These are phyloP conservation scores for Numida meleagris DNA, from an alignment of 2,113 vertebrate species.

Conservation along the genomic window DNA sequence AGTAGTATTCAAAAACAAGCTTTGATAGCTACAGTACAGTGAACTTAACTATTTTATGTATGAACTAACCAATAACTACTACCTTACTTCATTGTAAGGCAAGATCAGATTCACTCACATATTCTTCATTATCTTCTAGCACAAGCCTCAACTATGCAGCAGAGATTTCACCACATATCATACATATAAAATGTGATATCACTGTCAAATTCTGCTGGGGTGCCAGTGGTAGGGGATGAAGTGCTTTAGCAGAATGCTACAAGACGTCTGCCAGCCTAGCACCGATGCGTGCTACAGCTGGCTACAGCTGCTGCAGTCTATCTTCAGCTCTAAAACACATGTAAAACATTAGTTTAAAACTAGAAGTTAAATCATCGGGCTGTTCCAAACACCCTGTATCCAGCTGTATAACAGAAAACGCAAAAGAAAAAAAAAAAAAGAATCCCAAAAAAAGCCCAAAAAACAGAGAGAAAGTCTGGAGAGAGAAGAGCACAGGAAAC, in stretches of 20 bases:
- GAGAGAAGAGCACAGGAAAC: not conserved
- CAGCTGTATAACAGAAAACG: not conserved
- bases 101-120: not conserved
- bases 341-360: conserved; percentile 41
- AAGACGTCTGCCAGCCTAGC: not conserved
- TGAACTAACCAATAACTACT: not conserved
- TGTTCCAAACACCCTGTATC: not conserved
- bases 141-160: not conserved
- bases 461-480: not conserved
- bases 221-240: not conserved
- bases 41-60: not conserved
- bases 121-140: not conserved
- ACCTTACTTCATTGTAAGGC: not conserved
- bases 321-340: conserved; percentile 9
- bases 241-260: not conserved
- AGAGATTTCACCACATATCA: not conserved
- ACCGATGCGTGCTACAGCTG: not conserved
- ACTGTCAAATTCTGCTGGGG: not conserved
- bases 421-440: conserved; percentile 10
- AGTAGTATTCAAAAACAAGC: not conserved
- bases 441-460: not conserved
- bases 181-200: not conserved
- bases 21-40: not conserved
- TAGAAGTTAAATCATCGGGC: not conserved
- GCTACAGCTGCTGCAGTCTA: conserved; percentile 1